These are phyloP conservation scores for Scaptomyza montana DNA, from an alignment of 1,140 invertebrate genomes.

Conservation along the genomic window DNA sequence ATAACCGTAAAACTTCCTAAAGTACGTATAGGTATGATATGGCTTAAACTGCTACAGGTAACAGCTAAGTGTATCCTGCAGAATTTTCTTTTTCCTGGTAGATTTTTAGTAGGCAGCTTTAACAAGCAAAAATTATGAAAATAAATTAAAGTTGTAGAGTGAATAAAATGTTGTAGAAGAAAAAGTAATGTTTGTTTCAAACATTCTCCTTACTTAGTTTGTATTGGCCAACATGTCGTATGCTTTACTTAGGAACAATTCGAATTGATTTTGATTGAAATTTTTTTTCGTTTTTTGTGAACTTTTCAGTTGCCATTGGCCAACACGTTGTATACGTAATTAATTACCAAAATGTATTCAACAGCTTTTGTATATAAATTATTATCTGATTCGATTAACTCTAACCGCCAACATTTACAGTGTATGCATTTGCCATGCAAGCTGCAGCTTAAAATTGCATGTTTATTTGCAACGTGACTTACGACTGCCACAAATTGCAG, in stretches of 20 bases:
- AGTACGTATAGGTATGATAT: background rate
- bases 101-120: background rate
- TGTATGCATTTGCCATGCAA: background rate
- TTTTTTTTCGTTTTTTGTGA: too few relatives aligned
- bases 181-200: too few relatives aligned
- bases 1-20: slow-evolving; percentile 27
- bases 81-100: background rate
- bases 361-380: background rate
- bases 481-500: slow-evolving; percentile 7
- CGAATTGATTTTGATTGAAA: too few relatives aligned
- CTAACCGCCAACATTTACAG: background rate
- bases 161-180: too few relatives aligned
- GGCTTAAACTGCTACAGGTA: background rate
- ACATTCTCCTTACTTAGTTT: background rate
- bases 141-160: background rate
- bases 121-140: background rate
- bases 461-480: slow-evolving; percentile 14
- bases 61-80: background rate
- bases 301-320: too few relatives aligned
- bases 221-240: background rate
- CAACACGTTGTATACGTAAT: background rate
- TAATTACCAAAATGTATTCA: slow-evolving; percentile 4
- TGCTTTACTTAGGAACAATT: background rate
- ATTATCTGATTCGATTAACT: background rate
- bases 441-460: slow-evolving; percentile 12